Base-by-base conservation (phyloP, 2,888 invertebrate species). In the Macropis europaea region DNA sequence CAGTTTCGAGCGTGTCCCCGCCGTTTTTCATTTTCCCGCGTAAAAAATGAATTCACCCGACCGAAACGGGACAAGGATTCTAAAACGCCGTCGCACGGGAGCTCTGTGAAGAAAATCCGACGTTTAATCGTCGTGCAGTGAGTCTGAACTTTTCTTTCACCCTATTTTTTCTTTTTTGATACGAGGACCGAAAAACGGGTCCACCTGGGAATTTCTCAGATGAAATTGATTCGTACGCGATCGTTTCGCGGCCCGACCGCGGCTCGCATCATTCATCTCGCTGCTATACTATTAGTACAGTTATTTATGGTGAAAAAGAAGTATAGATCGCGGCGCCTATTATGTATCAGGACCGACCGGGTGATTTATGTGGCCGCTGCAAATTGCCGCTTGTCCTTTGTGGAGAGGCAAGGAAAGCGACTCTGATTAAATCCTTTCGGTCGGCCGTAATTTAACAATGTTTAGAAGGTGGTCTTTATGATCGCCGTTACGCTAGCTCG, bases 361-460 rank as follows among this genome's bases (percentile, higher is more conserved):
- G 68, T 81, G 81, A 81, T 81, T 81, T 81, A 81, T 81, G 77
- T 62, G n/a, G 59, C 53, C 73, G 62, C 66, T 69, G 81, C 77
- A 81, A 81, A 81, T 81, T 81, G 79, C 81, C 81, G 81, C 81
- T 81, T 81, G 81, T 81, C 81, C 81, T 81, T 81, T 81, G 62
- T 72, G 61, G n/a, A 74, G 76, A 81, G 50, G 64, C 57, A 59
- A n/a, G 74, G 61, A 66, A 81, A 76, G 67, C 74, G 75, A 71
- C 67, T 69, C 68, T 81, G 81, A 81, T 81, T 81, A 79, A 81
- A 81, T 77, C 73, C 81, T 73, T 73, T 54, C 56, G 62, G 13
- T 42, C 53, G 60, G 32, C 68, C 60, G 73, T 74, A 76, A 82
- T 74, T 82, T 70, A 66, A 47, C 73, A 22, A 42, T 43, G 64